Conservation (phyloP, 2,113 vertebrate genomes). For the Polypterus bichir region DNA sequence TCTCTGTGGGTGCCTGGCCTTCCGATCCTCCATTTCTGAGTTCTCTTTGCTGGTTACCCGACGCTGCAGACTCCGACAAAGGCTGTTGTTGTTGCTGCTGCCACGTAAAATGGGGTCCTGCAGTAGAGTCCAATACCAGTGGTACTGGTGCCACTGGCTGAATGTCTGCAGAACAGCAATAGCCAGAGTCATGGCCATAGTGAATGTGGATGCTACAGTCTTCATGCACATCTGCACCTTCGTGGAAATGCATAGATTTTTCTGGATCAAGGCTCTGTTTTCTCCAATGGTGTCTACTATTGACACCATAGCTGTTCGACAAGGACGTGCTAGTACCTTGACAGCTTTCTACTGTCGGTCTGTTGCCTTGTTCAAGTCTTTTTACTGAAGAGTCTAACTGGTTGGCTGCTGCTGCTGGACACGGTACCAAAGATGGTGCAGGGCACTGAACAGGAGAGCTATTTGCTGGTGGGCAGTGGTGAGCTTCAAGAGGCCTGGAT, state of each 20-base stretch:
- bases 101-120: conserved; percentile 59
- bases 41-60: conserved; percentile 31
- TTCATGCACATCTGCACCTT: conserved; percentile 53
- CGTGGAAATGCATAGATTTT: conserved; percentile 39
- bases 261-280: conserved; percentile 54
- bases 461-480: conserved; percentile 31
- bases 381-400: background rate
- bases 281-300: conserved; percentile 47
- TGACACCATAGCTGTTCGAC: conserved; percentile 26
- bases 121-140: conserved; percentile 54
- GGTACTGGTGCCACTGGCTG: conserved; percentile 61
- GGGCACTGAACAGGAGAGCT: conserved; percentile 34
- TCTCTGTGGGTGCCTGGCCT: conserved; percentile 34
- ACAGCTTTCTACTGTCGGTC: conserved; percentile 13
- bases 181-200: conserved; percentile 43
- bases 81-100: conserved; percentile 54
- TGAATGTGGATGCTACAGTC: conserved; percentile 48
- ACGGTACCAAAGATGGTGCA: conserved; percentile 24
- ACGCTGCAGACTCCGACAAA: conserved; percentile 32
- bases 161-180: conserved; percentile 56
- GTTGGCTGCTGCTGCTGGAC: conserved; percentile 12
- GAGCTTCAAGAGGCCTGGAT: conserved; percentile 32
- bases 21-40: conserved; percentile 27
- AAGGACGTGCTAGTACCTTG: background rate
- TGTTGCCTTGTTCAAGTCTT: conserved; percentile 17